Evolutionary conservation across 2,888 invertebrate species (phyloP), one percentile per base, ranked within the genome.

Genomic region (Eucriotettix oculatus): DNA sequence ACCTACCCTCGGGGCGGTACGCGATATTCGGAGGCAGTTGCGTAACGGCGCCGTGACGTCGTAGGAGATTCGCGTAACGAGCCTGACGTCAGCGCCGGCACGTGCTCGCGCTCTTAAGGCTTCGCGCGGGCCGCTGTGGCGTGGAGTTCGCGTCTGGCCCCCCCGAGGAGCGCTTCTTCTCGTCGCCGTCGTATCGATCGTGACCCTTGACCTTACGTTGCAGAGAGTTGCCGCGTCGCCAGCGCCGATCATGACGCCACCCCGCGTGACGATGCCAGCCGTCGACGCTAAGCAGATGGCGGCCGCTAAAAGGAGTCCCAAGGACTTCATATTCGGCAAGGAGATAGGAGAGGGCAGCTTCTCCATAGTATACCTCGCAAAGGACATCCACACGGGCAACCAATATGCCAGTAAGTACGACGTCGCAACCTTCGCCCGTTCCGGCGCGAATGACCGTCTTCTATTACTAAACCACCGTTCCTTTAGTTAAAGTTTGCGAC

Each of bases 341-440:
- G 82, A 90, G 64, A 87, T 99, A 68, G 98, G 98, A 65, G 97
- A 98, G 75, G 98, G 98, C 65, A 95, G 96, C 72, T 99, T 91
- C 74, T 96, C 96, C 69, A 91, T 90, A 63, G 98, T 97, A 58
- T 96, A 91, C 74, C 80, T 94, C 66, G 94, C 93, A 58, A 91
- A 90, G 74, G 95, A 97, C 74, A 86, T 93, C 63, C 87, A 89
- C 72, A 88, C 86, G 60, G 84, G 83, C 69, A 87, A 85, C 70
- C 93, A 96, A 79, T 93, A 86, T 84, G 97, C 97, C 78, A 95
- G 93, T 93, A 80, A 84, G 90, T 84, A 29, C 29, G 29, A 29
- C 29, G 29, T 29, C 29, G 29, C 29, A 5, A 5, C 29, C 29
- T 29, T 7, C 29, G 2, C 2, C 29, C 29, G 29, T 29, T 29